phyloP scores from a whole-genome alignment of 1,140 invertebrate genomes.

The Drosophila repletoides region DNA sequence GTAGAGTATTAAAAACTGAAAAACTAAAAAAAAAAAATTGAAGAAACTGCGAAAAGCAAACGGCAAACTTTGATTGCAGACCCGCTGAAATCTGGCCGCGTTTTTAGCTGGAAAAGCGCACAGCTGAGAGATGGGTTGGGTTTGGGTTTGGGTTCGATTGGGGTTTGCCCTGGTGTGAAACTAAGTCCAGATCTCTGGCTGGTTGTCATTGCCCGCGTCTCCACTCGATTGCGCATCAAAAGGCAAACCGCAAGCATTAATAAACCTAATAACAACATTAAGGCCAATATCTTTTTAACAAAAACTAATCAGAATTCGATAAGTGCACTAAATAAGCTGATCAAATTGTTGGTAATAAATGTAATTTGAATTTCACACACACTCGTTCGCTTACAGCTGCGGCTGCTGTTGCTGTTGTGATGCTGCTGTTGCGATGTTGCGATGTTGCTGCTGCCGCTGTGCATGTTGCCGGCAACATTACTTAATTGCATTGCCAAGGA shows the following conservation, averaged over 20 bases:
- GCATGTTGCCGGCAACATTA: conserved; percentile 49
- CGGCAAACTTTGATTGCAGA: conserved; percentile 32
- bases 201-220: conserved; percentile 43
- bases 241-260: conserved; percentile 63
- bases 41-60: conserved; percentile 20
- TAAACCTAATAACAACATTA: conserved; percentile 77
- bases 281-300: conserved; percentile 63
- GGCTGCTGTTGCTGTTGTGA: background rate
- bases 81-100: conserved; percentile 32
- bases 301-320: conserved; percentile 60
- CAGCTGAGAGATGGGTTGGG: conserved; percentile 22
- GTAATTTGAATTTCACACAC: conserved; percentile 67
- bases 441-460: conserved; percentile 1
- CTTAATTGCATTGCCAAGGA: conserved; percentile 71
- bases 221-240: conserved; percentile 46
- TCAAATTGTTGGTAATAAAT: conserved; percentile 69
- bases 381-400: conserved; percentile 8
- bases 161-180: conserved; percentile 15
- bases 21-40: conserved; percentile 27
- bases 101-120: conserved; percentile 63
- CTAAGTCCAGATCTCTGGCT: background rate
- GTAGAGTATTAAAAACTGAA: too few species aligned
- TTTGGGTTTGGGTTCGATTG: background rate
- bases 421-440: too few species aligned
- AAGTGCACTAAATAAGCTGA: conserved; percentile 73